These are phyloP conservation scores for Plagodis pulveraria DNA, from an alignment of 2,888 invertebrate species.

Conservation along the genomic window DNA sequence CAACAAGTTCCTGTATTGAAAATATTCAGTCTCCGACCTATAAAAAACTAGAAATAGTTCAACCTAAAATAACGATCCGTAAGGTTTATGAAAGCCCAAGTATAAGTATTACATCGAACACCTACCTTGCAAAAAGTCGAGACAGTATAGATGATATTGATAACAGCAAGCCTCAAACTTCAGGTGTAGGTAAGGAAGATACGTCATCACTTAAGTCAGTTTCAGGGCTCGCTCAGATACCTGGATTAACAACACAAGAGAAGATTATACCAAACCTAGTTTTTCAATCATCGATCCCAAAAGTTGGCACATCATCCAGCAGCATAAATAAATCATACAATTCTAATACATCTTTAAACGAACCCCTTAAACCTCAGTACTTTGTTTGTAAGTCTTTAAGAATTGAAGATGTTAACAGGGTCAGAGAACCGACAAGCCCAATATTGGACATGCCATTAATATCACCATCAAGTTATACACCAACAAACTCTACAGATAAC, in stretches of 20 bases:
- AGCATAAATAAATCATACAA: slow-evolving; percentile 10
- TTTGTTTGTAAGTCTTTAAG: slow-evolving; percentile 27
- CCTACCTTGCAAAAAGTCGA: slow-evolving; percentile 34
- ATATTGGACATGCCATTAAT: slow-evolving; percentile 12
- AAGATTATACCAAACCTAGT: slow-evolving; percentile 16
- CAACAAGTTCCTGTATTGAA: slow-evolving; percentile 16
- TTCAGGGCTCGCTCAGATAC: not conserved
- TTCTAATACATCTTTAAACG: slow-evolving; percentile 12
- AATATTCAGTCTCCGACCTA: slow-evolving; percentile 22
- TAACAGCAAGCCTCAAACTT: not conserved
- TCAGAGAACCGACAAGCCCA: slow-evolving; percentile 4
- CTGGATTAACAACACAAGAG: slow-evolving; percentile 10
- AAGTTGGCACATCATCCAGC: slow-evolving; percentile 8
- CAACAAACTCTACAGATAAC: slow-evolving; percentile 23
- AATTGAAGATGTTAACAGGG: slow-evolving; percentile 19
- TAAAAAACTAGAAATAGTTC: slow-evolving; percentile 32
- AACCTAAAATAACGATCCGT: slow-evolving; percentile 35
- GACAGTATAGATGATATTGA: slow-evolving; percentile 24
- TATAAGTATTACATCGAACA: slow-evolving; percentile 35
- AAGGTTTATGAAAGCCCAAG: slow-evolving; percentile 39
- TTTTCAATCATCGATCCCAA: slow-evolving; percentile 11
- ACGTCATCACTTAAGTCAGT: not conserved
- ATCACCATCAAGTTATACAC: slow-evolving; percentile 10
- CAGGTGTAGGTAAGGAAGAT: slow-evolving; percentile 11
- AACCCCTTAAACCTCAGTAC: slow-evolving; percentile 13